Evolutionary conservation across 2,797 vertebrate genomes (phyloP).

Genomic region (Acestrorhynchus altus): DNA sequence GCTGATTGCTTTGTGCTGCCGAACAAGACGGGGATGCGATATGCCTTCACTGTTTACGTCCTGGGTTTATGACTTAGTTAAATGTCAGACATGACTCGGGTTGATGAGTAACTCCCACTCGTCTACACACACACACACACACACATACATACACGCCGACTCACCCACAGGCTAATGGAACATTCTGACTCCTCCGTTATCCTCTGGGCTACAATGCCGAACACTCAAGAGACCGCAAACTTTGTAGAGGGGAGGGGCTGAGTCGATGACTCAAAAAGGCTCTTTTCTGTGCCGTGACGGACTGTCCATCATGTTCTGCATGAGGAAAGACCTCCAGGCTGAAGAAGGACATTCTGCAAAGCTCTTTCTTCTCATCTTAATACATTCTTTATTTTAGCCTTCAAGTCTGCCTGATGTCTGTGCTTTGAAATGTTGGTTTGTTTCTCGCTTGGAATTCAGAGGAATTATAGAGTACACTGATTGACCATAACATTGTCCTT

Average conservation of each 20-base stretch:
- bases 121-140: constrained; percentile 56
- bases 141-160: constrained; percentile 59
- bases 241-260: constrained; percentile 65
- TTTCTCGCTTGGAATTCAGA: too few species aligned
- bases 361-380: constrained; percentile 26
- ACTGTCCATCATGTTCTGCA: constrained; percentile 72
- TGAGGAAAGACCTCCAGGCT: constrained; percentile 69
- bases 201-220: constrained; percentile 74
- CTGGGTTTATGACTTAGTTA: constrained; percentile 63
- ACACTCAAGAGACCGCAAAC: constrained; percentile 72
- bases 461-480: too few species aligned
- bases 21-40: constrained; percentile 1
- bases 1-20: constrained; percentile 60
- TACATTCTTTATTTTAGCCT: constrained; percentile 15
- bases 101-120: constrained; percentile 58
- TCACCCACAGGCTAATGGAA: constrained; percentile 61
- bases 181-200: constrained; percentile 72
- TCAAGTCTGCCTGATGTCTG: too few species aligned
- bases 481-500: too few species aligned
- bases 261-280: constrained; percentile 71
- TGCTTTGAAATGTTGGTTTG: too few species aligned
- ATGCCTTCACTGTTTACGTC: constrained; percentile 26
- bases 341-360: constrained; percentile 56
- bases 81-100: constrained; percentile 66
- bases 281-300: constrained; percentile 73